Conservation (phyloP, 1,140 invertebrate genomes). For the Dendrolimus punctatus region DNA sequence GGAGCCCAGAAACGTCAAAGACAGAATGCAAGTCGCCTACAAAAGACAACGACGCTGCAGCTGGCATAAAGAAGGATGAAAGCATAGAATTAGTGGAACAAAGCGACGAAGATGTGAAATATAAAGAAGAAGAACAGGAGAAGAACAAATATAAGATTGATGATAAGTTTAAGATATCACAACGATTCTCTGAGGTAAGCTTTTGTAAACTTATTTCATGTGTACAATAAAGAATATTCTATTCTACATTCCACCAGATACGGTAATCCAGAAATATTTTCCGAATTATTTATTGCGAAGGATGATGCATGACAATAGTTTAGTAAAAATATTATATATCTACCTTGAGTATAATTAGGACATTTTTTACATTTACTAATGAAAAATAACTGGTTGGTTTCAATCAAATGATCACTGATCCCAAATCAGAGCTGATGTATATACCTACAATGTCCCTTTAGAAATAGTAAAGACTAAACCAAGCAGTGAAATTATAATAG, state of each 20-base stretch:
- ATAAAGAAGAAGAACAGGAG: slow-evolving; percentile 57
- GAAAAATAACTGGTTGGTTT: no score
- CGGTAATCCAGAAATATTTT: no score
- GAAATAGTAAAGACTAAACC: no score
- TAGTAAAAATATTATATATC: no score
- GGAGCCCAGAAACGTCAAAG: slow-evolving; percentile 34
- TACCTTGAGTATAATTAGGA: no score
- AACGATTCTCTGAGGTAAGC: slow-evolving; percentile 53
- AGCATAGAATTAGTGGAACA: slow-evolving; percentile 61
- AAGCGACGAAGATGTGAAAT: slow-evolving; percentile 57
- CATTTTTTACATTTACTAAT: no score
- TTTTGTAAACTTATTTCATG: background rate
- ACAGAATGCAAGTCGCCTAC: slow-evolving; percentile 26
- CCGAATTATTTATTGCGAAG: no score
- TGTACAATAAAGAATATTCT: background rate
- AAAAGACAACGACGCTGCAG: slow-evolving; percentile 45
- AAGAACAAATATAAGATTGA: slow-evolving; percentile 48
- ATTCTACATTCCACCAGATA: background rate
- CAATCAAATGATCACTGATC: no score
- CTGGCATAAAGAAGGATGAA: slow-evolving; percentile 49
- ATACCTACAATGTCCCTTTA: no score
- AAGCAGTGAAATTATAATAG: no score
- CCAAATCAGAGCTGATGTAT: no score
- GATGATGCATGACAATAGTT: no score
- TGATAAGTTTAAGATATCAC: slow-evolving; percentile 61